Evolutionary conservation across 1,140 invertebrate species (phyloP).

Genomic region (Aphaenogaster floridana): DNA sequence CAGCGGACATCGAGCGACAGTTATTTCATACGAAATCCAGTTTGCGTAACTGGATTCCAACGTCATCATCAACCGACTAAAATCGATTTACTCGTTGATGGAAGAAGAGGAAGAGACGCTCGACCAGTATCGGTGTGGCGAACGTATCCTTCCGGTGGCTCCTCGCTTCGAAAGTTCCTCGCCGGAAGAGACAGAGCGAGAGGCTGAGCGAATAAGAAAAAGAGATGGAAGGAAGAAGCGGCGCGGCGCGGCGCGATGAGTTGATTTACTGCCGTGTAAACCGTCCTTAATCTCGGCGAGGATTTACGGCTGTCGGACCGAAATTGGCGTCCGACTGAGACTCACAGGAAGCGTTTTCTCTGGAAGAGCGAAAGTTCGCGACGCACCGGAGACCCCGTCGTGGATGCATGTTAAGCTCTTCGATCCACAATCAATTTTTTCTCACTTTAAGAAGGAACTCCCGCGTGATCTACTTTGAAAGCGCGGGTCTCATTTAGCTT

Average conservation of each 20-base stretch:
- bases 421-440: constrained; percentile 47
- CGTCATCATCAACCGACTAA: constrained; percentile 79
- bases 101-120: constrained; percentile 20
- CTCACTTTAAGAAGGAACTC: constrained; percentile 10
- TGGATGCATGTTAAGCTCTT: constrained; percentile 24
- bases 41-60: constrained; percentile 83
- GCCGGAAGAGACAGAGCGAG: not conserved
- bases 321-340: constrained; percentile 70
- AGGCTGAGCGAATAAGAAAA: constrained; percentile 9
- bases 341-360: constrained; percentile 37
- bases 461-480: constrained; percentile 22
- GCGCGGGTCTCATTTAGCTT: not conserved
- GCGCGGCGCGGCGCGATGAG: constrained; percentile 66
- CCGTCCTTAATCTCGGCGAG: constrained; percentile 75
- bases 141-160: constrained; percentile 18
- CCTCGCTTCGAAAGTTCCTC: constrained; percentile 33
- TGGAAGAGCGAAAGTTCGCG: constrained; percentile 13
- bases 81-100: constrained; percentile 77
- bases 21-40: constrained; percentile 84
- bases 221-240: constrained; percentile 52
- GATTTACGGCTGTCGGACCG: constrained; percentile 72
- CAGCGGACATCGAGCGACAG: constrained; percentile 72
- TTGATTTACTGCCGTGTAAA: constrained; percentile 79
- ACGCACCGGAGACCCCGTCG: not conserved
- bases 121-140: constrained; percentile 25